These are phyloP conservation scores for Chloroceryle amazona DNA, from an alignment of 2,797 vertebrate genomes.

Conservation along the genomic window DNA sequence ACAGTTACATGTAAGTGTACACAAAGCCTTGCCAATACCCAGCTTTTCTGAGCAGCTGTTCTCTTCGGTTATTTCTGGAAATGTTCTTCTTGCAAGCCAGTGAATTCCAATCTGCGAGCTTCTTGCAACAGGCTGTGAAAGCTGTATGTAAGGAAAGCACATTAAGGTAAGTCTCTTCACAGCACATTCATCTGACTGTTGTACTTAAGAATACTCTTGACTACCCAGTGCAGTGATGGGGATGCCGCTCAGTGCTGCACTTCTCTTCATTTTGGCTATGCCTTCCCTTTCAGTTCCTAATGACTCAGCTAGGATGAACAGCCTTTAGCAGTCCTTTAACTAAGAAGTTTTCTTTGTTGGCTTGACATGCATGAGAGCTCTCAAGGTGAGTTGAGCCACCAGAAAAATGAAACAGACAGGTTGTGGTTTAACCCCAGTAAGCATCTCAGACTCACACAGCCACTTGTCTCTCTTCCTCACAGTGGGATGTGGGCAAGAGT, in stretches of 20 bases:
- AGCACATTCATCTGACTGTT: background rate
- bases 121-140: constrained; percentile 44
- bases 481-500: background rate
- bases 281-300: background rate
- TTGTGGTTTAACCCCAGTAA: background rate
- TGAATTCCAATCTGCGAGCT: constrained; percentile 19
- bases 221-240: background rate
- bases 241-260: background rate
- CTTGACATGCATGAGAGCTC: background rate
- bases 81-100: constrained; percentile 51
- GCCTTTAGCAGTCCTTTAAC: background rate
- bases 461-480: background rate
- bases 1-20: background rate
- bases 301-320: background rate
- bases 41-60: constrained; percentile 53
- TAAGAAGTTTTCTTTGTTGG: background rate
- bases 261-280: background rate
- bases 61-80: constrained; percentile 52
- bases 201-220: background rate
- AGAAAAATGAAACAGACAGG: background rate
- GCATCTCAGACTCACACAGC: background rate
- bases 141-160: background rate
- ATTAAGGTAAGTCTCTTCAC: background rate
- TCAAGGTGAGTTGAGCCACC: too few relatives aligned
- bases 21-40: constrained; percentile 42